These are phyloP conservation scores for Hanleya hanleyi DNA, from an alignment of 2,888 invertebrate genomes.

Conservation along the genomic window DNA sequence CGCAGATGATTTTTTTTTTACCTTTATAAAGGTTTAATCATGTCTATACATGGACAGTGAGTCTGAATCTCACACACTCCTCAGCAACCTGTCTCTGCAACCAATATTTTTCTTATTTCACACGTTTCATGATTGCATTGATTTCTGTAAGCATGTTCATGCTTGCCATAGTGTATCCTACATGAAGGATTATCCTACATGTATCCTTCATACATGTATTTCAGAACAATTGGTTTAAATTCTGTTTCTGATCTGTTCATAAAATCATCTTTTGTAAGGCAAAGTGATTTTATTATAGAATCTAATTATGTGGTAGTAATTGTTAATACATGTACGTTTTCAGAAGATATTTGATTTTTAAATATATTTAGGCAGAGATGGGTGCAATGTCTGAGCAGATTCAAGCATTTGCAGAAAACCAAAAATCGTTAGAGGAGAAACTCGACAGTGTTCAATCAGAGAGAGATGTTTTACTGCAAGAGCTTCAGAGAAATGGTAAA, in stretches of 20 bases:
- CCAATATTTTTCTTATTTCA: no score
- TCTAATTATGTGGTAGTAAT: not conserved
- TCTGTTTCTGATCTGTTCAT: not conserved
- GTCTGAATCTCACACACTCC: no score
- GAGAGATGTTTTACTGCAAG: constrained; percentile 44
- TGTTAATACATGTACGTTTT: not conserved
- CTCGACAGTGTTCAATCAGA: constrained; percentile 42
- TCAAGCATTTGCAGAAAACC: constrained; percentile 39
- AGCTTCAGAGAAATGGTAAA: constrained; percentile 45
- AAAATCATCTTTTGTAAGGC: no score
- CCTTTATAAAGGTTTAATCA: no score
- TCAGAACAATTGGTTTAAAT: not conserved
- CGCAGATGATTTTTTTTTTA: no score
- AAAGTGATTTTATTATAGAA: not conserved
- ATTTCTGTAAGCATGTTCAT: no score
- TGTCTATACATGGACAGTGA: no score
- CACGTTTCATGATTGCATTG: no score
- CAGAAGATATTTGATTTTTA: not conserved
- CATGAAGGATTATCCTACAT: not conserved
- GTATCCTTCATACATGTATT: not conserved
- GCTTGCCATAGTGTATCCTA: no score
- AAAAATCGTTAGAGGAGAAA: constrained; percentile 46
- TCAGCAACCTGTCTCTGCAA: no score
- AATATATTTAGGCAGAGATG: constrained; percentile 44
- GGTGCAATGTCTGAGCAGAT: constrained; percentile 41